phyloP scores from a whole-genome alignment of 2,888 invertebrate genomes.

The Thera obeliscata region DNA sequence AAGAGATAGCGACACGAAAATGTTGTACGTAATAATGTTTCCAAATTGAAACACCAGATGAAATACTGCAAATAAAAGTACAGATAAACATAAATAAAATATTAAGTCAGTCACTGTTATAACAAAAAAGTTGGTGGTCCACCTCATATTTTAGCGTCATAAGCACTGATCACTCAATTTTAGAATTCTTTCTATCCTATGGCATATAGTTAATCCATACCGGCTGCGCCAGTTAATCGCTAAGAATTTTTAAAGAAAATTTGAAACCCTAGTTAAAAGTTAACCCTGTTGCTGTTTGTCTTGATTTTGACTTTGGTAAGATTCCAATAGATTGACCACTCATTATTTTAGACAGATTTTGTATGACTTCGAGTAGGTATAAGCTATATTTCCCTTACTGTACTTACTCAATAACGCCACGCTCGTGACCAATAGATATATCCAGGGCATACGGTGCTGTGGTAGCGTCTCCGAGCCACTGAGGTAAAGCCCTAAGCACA shows the following conservation, averaged over 20 bases:
- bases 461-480: constrained; percentile 93
- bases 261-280: no score
- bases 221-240: background rate
- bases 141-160: no score
- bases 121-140: no score
- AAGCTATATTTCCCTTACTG: no score
- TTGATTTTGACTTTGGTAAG: no score
- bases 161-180: no score
- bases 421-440: constrained; percentile 91
- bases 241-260: background rate
- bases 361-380: background rate
- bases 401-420: constrained; percentile 89
- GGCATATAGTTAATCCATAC: background rate
- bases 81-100: background rate
- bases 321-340: no score
- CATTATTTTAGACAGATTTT: no score
- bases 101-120: no score
- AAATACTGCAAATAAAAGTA: constrained; percentile 87
- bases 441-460: constrained; percentile 95
- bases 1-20: constrained; percentile 96
- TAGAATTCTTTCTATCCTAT: background rate
- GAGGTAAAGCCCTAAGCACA: constrained; percentile 93
- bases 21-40: constrained; percentile 95
- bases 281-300: no score
- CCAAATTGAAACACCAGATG: constrained; percentile 97